These are phyloP conservation scores for Ctenopoma multispine DNA, from an alignment of 2,797 vertebrate genomes.

Conservation along the genomic window DNA sequence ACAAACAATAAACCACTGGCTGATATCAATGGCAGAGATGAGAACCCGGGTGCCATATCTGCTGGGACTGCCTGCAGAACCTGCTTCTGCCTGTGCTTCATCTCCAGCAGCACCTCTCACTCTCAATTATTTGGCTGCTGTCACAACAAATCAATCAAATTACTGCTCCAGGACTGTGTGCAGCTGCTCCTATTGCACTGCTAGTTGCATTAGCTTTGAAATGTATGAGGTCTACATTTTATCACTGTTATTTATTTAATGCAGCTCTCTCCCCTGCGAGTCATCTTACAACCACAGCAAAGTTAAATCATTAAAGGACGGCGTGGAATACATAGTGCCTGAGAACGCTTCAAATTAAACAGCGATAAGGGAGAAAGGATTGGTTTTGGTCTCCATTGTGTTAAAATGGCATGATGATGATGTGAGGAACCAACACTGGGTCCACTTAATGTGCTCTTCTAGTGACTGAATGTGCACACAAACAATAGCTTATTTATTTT, in stretches of 20 bases:
- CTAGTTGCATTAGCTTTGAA: constrained; percentile 95
- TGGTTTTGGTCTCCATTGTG: constrained; percentile 58
- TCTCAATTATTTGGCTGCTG: constrained; percentile 99
- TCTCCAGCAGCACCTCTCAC: constrained; percentile 97
- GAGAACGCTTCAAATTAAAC: constrained; percentile 86
- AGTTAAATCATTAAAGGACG: constrained; percentile 91
- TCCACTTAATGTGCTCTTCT: constrained; percentile 35
- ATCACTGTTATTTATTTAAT: constrained; percentile 98
- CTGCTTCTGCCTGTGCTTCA: constrained; percentile 89
- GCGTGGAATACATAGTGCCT: constrained; percentile 80
- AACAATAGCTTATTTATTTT: constrained; percentile 36
- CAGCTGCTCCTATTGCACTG: constrained; percentile 91
- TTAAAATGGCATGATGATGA: constrained; percentile 58
- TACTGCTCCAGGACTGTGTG: constrained; percentile 93
- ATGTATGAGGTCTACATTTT: constrained; percentile 95
- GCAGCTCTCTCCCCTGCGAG: constrained; percentile 85
- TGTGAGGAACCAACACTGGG: constrained; percentile 47
- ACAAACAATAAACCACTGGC: constrained; percentile 89
- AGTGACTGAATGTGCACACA: constrained; percentile 26
- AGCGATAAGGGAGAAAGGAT: constrained; percentile 65
- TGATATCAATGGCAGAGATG: constrained; percentile 90
- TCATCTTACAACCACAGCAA: constrained; percentile 88
- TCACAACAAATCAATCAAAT: constrained; percentile 99
- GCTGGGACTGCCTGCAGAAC: constrained; percentile 90
- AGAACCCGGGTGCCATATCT: constrained; percentile 87